Evolutionary conservation across 2,888 invertebrate species (phyloP), one percentile per base, ranked within the genome.

Genomic region (Tupiocoris notatus): DNA sequence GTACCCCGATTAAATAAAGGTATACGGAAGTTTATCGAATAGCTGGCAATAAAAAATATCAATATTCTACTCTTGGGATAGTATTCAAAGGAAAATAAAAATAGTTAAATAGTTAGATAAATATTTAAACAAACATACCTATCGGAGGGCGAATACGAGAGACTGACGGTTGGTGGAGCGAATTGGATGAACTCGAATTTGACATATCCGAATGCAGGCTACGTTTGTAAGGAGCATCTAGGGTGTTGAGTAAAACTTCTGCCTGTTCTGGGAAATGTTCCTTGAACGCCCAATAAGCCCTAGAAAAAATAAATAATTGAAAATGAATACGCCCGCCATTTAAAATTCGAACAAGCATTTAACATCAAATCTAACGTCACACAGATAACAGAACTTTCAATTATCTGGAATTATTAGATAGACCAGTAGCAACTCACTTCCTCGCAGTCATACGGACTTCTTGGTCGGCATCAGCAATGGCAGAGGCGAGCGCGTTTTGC

Each of bases 391-490:
- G n/a, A n/a, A n/a, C n/a, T n/a, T n/a, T n/a, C n/a, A n/a, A n/a
- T n/a, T n/a, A n/a, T n/a, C n/a, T n/a, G n/a, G n/a, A n/a, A n/a
- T n/a, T n/a, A n/a, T n/a, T n/a, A n/a, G n/a, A n/a, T n/a, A n/a
- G n/a, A n/a, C n/a, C 16, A n/a, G 1, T 0, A 67, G 57, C 21
- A n/a, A 83, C 86, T 84, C 84, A 95, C 94, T 90, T 92, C 82
- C 96, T 88, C 0, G 93, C 91, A 81, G 88, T 88, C 9, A 90
- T 90, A 80, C 98, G 86, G 0, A 97, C 96, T 70, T 93, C 93
- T 24, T 92, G 89, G 85, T 99, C 98, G 0, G 98, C 97, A 87
- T 99, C 98, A 1, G 91, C 89, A 78, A 98, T 91, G 0, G 96
- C 96, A 80, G 90, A 90, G 78, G 91, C 89, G 20, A 98, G 89